Evolutionary conservation across 2,797 vertebrate genomes (phyloP), one percentile per base, ranked within the genome.

Genomic region (Melanotaenia parkinsoni): DNA sequence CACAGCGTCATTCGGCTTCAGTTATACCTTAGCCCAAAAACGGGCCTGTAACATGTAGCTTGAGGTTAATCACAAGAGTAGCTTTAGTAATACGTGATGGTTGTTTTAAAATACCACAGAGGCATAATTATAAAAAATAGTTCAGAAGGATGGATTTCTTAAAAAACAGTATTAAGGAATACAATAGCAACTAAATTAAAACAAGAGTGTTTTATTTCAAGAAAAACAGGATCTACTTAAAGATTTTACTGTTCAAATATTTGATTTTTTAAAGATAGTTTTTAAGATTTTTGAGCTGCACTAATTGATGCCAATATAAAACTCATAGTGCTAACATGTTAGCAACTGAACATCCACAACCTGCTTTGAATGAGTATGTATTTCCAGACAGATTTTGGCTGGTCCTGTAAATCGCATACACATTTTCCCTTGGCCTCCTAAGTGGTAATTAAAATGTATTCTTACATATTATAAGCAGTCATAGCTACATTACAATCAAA

Each of bases 81-180:
- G 64, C 60, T 81, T 80, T 20, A 59, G 26, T 62, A 57, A 53
- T 65, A 62, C 4, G 20, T 4, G 18, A 30, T n/a, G 14, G 9
- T 58, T 30, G 24, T 30, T 58, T 70, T 43, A 22, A 56, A 60
- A 47, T 13, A 18, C 51, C 50, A 51, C 13, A 50, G 28, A 33
- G 4, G 18, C 24, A 28, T 47, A 3, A 5, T n/a, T 45, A 14
- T 47, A 28, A 28, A 28, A 47, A 47, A 47, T 47, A 47, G 45
- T 47, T 50, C 9, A 50, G 28, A 28, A 28, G 28, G 20, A 3
- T 22, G 20, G 47, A 50, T 50, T 50, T 50, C 7, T 50, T 43
- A 30, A 18, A 11, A 22, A 22, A n/a, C 20, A n/a, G 20, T 20
- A 7, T 45, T 45, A 20, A 47, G 18, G 5, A 47, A 9, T 22